Evolutionary conservation across 2,888 invertebrate genomes (phyloP).

Genomic region (Stegana nigrithorax): DNA sequence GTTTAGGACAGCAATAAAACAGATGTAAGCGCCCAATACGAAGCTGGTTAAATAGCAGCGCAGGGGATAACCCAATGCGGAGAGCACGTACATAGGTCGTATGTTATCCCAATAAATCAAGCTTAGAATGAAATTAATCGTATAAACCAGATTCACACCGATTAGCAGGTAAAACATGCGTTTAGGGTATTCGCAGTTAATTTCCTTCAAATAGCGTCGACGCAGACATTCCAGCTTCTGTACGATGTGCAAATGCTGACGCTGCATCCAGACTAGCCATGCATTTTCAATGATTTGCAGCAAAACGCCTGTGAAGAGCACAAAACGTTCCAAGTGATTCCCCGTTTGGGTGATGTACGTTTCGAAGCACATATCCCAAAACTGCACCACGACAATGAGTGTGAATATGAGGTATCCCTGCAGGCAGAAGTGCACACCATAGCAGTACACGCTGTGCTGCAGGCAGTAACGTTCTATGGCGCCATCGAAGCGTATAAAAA

Average conservation of each 20-base stretch:
- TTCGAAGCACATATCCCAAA: slow-evolving; percentile 34
- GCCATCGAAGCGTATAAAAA: slow-evolving; percentile 42
- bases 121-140: slow-evolving; percentile 31
- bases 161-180: slow-evolving; percentile 33
- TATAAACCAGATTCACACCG: slow-evolving; percentile 32
- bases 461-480: slow-evolving; percentile 30
- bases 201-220: slow-evolving; percentile 25
- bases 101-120: slow-evolving; percentile 31
- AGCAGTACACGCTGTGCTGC: slow-evolving; percentile 38
- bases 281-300: slow-evolving; percentile 44
- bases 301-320: slow-evolving; percentile 36
- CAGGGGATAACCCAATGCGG: slow-evolving; percentile 37
- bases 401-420: slow-evolving; percentile 38
- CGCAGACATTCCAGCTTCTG: slow-evolving; percentile 38
- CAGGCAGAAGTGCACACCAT: slow-evolving; percentile 35
- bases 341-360: slow-evolving; percentile 39
- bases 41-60: slow-evolving; percentile 41
- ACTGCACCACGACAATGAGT: slow-evolving; percentile 30
- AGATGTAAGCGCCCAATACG: slow-evolving; percentile 42
- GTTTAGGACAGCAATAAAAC: slow-evolving; percentile 37
- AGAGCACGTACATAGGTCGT: slow-evolving; percentile 28
- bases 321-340: slow-evolving; percentile 44
- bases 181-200: slow-evolving; percentile 30
- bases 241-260: slow-evolving; percentile 40
- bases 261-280: slow-evolving; percentile 46